Base-by-base conservation (phyloP, 2,888 invertebrate species). In the Lochmaea capreae region DNA sequence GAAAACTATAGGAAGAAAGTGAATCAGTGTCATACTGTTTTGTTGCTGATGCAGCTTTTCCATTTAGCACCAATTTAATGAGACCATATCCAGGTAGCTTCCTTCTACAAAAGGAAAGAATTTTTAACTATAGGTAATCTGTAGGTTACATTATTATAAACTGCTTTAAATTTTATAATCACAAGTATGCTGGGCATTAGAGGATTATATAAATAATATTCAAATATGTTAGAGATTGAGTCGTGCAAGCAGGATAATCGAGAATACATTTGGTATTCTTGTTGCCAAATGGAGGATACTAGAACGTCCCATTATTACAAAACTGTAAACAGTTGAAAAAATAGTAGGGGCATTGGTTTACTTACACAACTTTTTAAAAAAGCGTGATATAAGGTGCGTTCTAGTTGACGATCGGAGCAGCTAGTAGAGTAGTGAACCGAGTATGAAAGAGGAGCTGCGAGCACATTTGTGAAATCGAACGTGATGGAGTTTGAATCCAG, bases 21-120 rank as follows among this genome's bases (percentile, higher is more conserved):
- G 68, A 68, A 26, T 16, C 26, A 26, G 22, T 61, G 43, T 9
- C 22, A 6, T 68, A 62, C n/a, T 65, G 39, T 54, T 18, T 63
- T 33, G 33, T 49, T 70, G 63, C 63, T 26, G 70, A 70, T 62
- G 70, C 49, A 22, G 70, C 62, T 61, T 70, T 63, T 54, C 63
- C 70, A 22, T 52, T 68, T 8, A 22, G 26, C 9, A 46, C 42
- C 12, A 18, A 33, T 49, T 10, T 68, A 33, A 68, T 68, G 63
- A 14, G 70, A 8, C 70, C 70, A 42, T 70, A 52, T 54, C 26
- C 39, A 18, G 70, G 70, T 6, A 22, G 22, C 10, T 70, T 54
- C 18, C 54, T 62, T 22, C 52, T 39, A 14, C 63, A 63, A 54
- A 63, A n/a, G n/a, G 18, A 63, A 54, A 63, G 57, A 39, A 54